phyloP scores from a whole-genome alignment of 2,888 invertebrate species.

The Xylota segnis region DNA sequence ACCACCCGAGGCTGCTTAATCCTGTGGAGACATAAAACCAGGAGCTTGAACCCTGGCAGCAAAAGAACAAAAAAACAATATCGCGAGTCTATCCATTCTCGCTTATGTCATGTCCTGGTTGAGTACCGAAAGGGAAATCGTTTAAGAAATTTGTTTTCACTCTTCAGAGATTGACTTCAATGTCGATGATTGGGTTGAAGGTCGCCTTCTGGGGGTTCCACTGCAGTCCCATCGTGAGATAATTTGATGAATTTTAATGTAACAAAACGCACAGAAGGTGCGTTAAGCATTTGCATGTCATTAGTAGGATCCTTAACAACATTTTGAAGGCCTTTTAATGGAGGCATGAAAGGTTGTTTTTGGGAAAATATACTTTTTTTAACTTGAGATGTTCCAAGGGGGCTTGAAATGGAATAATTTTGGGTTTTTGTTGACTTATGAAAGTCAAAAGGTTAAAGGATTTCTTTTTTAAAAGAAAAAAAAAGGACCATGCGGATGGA shows the following conservation, averaged over 20 bases:
- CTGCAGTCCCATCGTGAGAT: not conserved
- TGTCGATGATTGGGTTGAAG: conserved; percentile 1
- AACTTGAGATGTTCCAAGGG: too few relatives aligned
- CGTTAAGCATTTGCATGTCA: not conserved
- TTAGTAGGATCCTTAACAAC: not conserved
- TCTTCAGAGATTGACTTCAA: not conserved
- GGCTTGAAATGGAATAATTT: too few relatives aligned
- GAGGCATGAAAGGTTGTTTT: too few relatives aligned
- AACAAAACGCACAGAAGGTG: not conserved
- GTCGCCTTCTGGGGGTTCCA: not conserved
- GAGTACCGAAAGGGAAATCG: not conserved
- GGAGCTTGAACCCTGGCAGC: not conserved
- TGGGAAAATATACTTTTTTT: too few relatives aligned
- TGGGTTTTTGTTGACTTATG: too few relatives aligned
- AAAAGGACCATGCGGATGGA: too few relatives aligned
- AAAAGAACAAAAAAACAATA: not conserved
- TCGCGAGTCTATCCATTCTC: not conserved
- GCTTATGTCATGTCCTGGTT: not conserved
- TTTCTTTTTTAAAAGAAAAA: too few relatives aligned
- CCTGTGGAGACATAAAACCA: not conserved
- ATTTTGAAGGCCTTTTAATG: too few relatives aligned
- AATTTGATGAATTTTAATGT: conserved; percentile 5
- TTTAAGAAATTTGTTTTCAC: not conserved
- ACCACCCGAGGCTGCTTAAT: conserved; percentile 8
- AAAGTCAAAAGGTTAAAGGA: too few relatives aligned